Conservation (phyloP, 2,113 vertebrate species). For the Choloepus hoffmanni region DNA sequence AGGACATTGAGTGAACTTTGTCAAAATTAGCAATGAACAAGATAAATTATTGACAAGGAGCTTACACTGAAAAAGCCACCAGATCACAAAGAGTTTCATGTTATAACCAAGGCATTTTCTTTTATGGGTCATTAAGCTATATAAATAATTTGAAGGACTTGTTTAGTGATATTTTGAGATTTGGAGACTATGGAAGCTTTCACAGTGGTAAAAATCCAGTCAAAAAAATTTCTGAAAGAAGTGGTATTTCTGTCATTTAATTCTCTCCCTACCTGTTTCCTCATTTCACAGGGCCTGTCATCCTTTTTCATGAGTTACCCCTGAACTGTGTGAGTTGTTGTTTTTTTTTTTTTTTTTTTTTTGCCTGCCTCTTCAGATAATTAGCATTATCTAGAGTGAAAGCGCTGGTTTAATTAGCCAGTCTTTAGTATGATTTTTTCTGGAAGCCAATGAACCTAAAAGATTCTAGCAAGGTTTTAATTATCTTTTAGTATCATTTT, state of each 20-base stretch:
- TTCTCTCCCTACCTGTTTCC: not conserved
- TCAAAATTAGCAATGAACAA: not conserved
- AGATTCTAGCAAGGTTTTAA: not conserved
- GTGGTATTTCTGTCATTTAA: not conserved
- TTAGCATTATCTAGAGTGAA: slow-evolving; percentile 69
- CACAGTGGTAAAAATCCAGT: not conserved
- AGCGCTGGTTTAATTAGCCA: not conserved
- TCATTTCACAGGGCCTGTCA: not conserved
- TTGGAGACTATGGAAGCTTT: not conserved
- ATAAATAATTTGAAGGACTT: not conserved
- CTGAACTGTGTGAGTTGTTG: not conserved
- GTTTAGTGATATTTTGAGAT: not conserved
- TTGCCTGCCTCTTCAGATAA: not conserved
- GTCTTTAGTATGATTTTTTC: not conserved
- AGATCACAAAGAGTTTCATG: not conserved
- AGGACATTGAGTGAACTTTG: not conserved
- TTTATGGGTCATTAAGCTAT: not conserved
- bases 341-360: not conserved
- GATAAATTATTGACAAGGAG: not conserved
- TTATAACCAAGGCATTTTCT: not conserved
- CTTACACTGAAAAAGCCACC: not conserved
- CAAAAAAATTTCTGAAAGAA: not conserved
- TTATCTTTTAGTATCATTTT: not conserved
- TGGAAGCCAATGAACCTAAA: not conserved
- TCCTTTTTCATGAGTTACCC: not conserved